These are phyloP conservation scores for Anas platyrhynchos DNA, from an alignment of 2,113 vertebrate species.

Conservation along the genomic window DNA sequence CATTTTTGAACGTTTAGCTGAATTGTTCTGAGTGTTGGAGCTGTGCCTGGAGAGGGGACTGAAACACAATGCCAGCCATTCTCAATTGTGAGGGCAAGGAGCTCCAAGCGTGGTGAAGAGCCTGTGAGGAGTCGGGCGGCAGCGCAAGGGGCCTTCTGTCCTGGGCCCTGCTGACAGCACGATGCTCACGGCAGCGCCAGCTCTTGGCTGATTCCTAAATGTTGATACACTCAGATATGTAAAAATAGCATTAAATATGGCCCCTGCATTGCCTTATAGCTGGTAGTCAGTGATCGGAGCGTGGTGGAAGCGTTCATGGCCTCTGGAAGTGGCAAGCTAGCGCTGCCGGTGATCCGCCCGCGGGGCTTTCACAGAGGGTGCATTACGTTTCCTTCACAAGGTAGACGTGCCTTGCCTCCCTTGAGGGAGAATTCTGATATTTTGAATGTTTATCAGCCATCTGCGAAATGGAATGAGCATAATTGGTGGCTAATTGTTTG, in stretches of 20 bases:
- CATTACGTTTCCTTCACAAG: constrained; percentile 3
- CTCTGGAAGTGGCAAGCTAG: background rate
- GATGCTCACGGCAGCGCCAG: background rate
- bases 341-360: background rate
- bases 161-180: no score
- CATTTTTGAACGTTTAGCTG: background rate
- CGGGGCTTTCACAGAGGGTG: background rate
- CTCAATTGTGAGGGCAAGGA: constrained; percentile 16
- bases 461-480: constrained; percentile 45
- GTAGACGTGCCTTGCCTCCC: constrained; percentile 33
- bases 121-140: background rate
- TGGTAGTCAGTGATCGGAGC: background rate
- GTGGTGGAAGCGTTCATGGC: background rate
- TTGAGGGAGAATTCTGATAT: constrained; percentile 37
- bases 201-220: background rate
- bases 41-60: constrained; percentile 7
- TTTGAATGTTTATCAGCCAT: constrained; percentile 48
- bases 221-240: background rate
- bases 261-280: background rate
- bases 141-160: background rate
- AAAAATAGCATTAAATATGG: no score
- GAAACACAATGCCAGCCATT: constrained; percentile 28
- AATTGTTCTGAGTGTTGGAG: constrained; percentile 41
- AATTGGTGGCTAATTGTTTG: constrained; percentile 71
- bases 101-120: background rate